These are phyloP conservation scores for Nasonia longicornis DNA, from an alignment of 1,140 invertebrate genomes.

Conservation along the genomic window DNA sequence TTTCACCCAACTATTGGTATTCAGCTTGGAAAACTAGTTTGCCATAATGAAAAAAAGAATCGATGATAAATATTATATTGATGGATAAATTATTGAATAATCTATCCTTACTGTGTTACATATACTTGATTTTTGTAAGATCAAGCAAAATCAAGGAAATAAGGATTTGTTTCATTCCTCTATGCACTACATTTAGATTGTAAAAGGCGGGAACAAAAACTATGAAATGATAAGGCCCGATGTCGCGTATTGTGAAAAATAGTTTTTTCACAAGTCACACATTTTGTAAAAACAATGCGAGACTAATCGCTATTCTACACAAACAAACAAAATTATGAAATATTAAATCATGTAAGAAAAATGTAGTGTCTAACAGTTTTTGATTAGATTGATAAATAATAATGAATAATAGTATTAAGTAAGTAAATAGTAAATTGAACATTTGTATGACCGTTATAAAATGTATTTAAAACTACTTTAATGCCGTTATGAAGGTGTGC, in stretches of 20 bases:
- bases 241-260: slow-evolving; percentile 40
- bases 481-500: slow-evolving; percentile 35
- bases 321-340: slow-evolving; percentile 40
- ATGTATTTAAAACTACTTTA: slow-evolving; percentile 41
- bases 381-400: slow-evolving; percentile 34
- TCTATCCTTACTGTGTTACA: slow-evolving; percentile 3
- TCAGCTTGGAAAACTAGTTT: slow-evolving; percentile 11
- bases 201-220: slow-evolving; percentile 41
- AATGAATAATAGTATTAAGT: slow-evolving; percentile 5
- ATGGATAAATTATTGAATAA: slow-evolving; percentile 43
- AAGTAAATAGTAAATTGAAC: slow-evolving; percentile 39
- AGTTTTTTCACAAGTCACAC: slow-evolving; percentile 41
- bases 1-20: background rate
- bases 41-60: slow-evolving; percentile 29
- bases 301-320: slow-evolving; percentile 35
- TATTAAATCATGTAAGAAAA: slow-evolving; percentile 34
- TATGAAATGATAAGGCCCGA: slow-evolving; percentile 28
- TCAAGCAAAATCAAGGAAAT: slow-evolving; percentile 11
- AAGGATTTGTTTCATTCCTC: slow-evolving; percentile 44
- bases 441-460: slow-evolving; percentile 45
- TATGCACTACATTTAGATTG: slow-evolving; percentile 39
- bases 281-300: slow-evolving; percentile 47
- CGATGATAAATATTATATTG: slow-evolving; percentile 20
- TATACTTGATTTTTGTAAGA: slow-evolving; percentile 8
- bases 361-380: slow-evolving; percentile 39